Evolutionary conservation across 1,140 invertebrate genomes (phyloP).

Genomic region (Ceratosolen fusciceps): DNA sequence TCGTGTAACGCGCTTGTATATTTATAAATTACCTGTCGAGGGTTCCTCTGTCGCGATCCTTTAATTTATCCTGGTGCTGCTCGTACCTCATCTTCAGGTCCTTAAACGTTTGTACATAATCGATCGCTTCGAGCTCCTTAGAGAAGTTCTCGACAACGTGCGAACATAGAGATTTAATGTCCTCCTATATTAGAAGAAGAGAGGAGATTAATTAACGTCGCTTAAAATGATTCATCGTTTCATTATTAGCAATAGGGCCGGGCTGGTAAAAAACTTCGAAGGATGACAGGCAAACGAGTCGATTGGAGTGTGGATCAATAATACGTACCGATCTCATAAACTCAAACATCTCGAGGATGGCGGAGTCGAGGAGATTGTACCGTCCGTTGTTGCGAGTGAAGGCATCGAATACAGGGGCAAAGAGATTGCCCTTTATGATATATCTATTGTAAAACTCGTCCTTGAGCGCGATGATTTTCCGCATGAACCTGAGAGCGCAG

Average conservation of each 20-base stretch:
- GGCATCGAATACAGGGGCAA: conserved; percentile 96
- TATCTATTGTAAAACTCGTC: conserved; percentile 99
- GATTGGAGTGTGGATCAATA: not conserved
- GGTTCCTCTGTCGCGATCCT: conserved; percentile 84
- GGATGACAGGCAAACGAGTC: no score
- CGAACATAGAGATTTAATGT: conserved; percentile 94
- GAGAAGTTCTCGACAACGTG: conserved; percentile 97
- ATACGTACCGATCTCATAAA: conserved; percentile 89
- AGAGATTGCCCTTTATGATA: conserved; percentile 95
- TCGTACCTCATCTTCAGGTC: conserved; percentile 92
- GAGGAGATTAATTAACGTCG: not conserved
- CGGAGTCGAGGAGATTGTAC: conserved; percentile 98
- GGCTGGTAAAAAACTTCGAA: no score
- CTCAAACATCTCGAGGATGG: conserved; percentile 99
- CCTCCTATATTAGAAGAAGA: conserved; percentile 76
- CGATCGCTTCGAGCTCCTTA: conserved; percentile 91
- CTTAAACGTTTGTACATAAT: conserved; percentile 98
- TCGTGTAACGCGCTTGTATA: no score
- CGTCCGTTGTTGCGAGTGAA: conserved; percentile 96
- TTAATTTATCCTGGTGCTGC: conserved; percentile 92
- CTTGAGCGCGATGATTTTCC: conserved; percentile 97
- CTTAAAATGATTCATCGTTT: no score
- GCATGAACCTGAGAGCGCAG: conserved; percentile 95
- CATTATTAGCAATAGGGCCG: no score
- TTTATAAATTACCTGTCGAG: conserved; percentile 78